phyloP scores from a whole-genome alignment of 1,140 invertebrate species.

The Meloidogyne floridensis region DNA sequence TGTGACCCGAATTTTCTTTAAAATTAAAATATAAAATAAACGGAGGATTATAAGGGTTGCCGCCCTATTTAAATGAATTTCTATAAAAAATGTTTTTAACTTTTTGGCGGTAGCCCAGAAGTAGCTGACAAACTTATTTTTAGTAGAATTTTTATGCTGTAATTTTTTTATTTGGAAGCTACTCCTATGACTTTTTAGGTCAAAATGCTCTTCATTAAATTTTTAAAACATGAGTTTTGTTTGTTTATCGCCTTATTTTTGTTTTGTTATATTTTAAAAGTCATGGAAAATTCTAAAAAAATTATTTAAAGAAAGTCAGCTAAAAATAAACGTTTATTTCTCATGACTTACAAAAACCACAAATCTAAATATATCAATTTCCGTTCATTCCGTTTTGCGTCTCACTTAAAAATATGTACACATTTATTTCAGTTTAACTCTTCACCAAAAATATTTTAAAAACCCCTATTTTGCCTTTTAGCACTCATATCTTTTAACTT shows the following conservation, averaged over 20 bases:
- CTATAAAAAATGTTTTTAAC: too few relatives aligned
- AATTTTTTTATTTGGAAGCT: neutral
- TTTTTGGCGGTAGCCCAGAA: neutral
- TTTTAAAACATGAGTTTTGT: neutral
- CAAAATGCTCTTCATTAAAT: neutral
- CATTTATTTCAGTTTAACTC: neutral
- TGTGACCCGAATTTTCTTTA: neutral
- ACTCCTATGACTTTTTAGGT: neutral
- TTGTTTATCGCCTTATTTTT: slow-evolving; percentile 3
- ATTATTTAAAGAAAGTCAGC: neutral
- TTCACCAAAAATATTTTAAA: neutral
- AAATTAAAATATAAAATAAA: too few relatives aligned
- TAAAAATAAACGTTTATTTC: neutral
- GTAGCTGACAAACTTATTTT: neutral
- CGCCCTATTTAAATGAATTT: too few relatives aligned
- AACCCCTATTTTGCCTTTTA: neutral
- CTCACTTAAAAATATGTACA: neutral
- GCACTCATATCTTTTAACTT: slow-evolving; percentile 6
- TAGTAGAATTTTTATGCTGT: neutral
- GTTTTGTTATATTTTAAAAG: neutral
- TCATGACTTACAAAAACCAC: neutral
- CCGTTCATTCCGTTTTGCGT: neutral
- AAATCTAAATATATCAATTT: neutral
- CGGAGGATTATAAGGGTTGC: too few relatives aligned
- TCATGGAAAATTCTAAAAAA: neutral